These are phyloP conservation scores for Epinephelus fuscoguttatus DNA, from an alignment of 2,113 vertebrate species.

Conservation along the genomic window DNA sequence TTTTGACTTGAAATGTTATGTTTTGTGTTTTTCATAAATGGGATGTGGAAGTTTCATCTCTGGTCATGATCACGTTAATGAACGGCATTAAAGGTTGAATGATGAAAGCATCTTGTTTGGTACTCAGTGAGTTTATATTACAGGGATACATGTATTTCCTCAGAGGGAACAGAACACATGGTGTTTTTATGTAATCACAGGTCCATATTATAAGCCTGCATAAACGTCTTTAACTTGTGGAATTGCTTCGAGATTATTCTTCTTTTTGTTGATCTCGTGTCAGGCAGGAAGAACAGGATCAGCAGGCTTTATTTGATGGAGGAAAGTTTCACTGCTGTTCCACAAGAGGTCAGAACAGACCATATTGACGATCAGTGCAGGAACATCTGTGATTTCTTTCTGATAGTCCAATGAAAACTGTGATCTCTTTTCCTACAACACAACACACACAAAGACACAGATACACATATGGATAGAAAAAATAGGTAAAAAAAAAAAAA, in stretches of 20 bases:
- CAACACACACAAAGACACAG: too few species aligned
- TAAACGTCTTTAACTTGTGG: background rate
- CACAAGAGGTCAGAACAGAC: conserved; percentile 66
- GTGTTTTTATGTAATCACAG: background rate
- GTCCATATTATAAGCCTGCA: background rate
- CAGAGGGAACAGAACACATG: background rate
- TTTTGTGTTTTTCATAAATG: background rate
- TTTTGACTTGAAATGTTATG: background rate
- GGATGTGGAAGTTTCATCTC: background rate
- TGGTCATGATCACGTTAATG: background rate
- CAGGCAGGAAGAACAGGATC: background rate
- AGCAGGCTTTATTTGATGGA: background rate
- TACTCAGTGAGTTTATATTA: background rate
- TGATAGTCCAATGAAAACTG: background rate
- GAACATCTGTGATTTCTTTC: background rate
- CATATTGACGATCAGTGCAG: background rate
- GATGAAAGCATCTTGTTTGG: background rate
- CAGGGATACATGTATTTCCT: too few species aligned
- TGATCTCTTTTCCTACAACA: too few species aligned
- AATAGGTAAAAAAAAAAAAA: too few species aligned
- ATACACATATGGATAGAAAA: too few species aligned
- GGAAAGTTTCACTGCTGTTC: conserved; percentile 36
- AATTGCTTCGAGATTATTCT: background rate
- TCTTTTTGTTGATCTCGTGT: background rate
- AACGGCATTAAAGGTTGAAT: conserved; percentile 51